phyloP scores from a whole-genome alignment of 2,113 vertebrate species.

The Alouatta palliata region DNA sequence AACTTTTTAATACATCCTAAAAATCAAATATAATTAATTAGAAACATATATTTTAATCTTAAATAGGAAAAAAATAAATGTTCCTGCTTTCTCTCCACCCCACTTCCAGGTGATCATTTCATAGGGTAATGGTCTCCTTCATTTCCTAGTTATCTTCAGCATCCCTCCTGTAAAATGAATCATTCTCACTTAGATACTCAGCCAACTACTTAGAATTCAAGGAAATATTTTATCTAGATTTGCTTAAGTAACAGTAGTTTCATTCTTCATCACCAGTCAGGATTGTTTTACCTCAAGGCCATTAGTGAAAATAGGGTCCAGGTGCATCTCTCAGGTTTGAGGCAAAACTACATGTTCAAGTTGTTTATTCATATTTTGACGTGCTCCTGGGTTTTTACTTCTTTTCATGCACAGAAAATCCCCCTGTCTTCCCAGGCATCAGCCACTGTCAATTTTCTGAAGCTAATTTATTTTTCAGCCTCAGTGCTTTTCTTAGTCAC shows the following conservation, averaged over 20 bases:
- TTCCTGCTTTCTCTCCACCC: neutral
- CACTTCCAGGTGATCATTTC: neutral
- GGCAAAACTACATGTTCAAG: neutral
- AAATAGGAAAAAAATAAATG: conserved; percentile 1
- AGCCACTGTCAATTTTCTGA: conserved; percentile 33
- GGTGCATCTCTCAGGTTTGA: neutral
- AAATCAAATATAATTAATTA: conserved; percentile 68
- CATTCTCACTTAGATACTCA: neutral
- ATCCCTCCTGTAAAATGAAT: neutral
- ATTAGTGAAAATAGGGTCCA: neutral
- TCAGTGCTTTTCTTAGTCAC: conserved; percentile 44
- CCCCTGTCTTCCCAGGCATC: neutral
- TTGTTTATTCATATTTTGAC: conserved; percentile 36
- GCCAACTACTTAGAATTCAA: neutral
- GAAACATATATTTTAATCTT: conserved; percentile 23
- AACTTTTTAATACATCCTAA: conserved; percentile 92
- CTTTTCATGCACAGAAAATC: neutral
- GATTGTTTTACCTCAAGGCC: neutral
- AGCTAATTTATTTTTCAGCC: conserved; percentile 52
- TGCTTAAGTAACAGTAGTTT: neutral
- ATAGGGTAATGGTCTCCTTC: neutral
- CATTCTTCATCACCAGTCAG: neutral
- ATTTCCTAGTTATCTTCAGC: neutral
- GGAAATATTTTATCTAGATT: neutral
- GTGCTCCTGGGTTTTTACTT: neutral